Evolutionary conservation across 2,888 invertebrate genomes (phyloP).

Genomic region (Epinotia brunnichana): DNA sequence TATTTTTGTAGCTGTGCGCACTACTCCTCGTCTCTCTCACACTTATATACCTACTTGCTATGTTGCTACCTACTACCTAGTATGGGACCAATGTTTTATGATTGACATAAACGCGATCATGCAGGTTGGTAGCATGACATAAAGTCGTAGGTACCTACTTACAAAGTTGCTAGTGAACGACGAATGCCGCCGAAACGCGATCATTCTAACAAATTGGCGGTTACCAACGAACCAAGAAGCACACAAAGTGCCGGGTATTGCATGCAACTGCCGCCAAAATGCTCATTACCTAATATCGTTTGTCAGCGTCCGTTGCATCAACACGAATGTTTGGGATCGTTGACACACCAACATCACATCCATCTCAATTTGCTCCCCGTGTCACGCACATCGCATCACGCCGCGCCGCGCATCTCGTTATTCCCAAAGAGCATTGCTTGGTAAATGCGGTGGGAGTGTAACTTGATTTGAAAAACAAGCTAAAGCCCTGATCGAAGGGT

Average conservation of each 20-base stretch:
- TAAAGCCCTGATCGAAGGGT: too few species aligned
- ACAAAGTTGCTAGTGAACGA: too few species aligned
- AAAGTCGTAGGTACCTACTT: too few species aligned
- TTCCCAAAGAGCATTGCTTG: slow-evolving; percentile 6
- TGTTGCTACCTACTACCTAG: too few species aligned
- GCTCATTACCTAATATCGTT: slow-evolving; percentile 25
- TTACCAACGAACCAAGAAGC: neutral
- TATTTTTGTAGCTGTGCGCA: too few species aligned
- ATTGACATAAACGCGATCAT: too few species aligned
- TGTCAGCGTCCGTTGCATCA: slow-evolving; percentile 40
- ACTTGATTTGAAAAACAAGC: too few species aligned
- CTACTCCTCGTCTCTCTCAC: too few species aligned
- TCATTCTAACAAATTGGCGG: neutral
- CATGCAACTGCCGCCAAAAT: slow-evolving; percentile 29
- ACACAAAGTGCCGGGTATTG: slow-evolving; percentile 13
- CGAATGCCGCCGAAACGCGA: too few species aligned
- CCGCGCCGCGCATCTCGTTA: slow-evolving; percentile 21
- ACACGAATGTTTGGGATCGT: slow-evolving; percentile 51
- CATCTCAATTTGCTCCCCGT: slow-evolving; percentile 54
- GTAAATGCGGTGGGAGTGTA: neutral
- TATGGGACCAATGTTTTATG: too few species aligned
- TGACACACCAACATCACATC: slow-evolving; percentile 58
- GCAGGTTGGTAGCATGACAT: too few species aligned
- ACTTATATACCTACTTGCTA: too few species aligned
- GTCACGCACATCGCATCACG: slow-evolving; percentile 39